These are phyloP conservation scores for Salticus scenicus DNA, from an alignment of 2,888 invertebrate genomes.

Conservation along the genomic window DNA sequence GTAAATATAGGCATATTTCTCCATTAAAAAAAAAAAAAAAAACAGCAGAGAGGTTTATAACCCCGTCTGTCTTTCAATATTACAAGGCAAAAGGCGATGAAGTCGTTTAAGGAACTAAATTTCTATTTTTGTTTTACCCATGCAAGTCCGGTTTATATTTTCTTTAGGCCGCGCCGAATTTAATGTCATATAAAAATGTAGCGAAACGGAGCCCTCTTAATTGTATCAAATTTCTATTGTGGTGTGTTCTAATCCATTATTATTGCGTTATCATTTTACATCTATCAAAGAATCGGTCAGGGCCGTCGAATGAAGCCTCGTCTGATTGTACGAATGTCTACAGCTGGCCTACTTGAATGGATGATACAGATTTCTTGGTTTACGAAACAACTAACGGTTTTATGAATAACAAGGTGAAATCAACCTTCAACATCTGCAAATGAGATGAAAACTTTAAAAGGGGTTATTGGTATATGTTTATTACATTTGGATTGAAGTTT, in stretches of 20 bases:
- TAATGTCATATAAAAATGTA: neutral
- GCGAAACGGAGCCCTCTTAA: neutral
- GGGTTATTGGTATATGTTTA: no score
- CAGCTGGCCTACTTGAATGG: constrained; percentile 52
- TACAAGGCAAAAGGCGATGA: no score
- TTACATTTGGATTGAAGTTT: no score
- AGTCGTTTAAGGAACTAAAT: no score
- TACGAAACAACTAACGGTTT: constrained; percentile 33
- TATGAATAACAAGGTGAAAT: neutral
- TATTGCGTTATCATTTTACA: constrained; percentile 46
- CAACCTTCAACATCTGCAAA: constrained; percentile 17
- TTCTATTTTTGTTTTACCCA: no score
- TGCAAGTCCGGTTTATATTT: no score
- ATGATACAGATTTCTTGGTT: constrained; percentile 38
- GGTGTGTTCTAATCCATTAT: constrained; percentile 47
- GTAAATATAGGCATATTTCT: no score
- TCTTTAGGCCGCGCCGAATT: neutral
- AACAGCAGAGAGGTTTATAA: no score
- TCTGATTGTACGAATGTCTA: constrained; percentile 31
- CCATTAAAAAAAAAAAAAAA: no score
- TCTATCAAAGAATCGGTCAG: constrained; percentile 52
- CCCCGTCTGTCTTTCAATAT: no score
- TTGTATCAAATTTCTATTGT: constrained; percentile 59
- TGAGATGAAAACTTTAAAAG: no score
- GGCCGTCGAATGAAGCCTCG: constrained; percentile 28